Conservation (phyloP, 2,888 invertebrate species). For the Thera britannica region DNA sequence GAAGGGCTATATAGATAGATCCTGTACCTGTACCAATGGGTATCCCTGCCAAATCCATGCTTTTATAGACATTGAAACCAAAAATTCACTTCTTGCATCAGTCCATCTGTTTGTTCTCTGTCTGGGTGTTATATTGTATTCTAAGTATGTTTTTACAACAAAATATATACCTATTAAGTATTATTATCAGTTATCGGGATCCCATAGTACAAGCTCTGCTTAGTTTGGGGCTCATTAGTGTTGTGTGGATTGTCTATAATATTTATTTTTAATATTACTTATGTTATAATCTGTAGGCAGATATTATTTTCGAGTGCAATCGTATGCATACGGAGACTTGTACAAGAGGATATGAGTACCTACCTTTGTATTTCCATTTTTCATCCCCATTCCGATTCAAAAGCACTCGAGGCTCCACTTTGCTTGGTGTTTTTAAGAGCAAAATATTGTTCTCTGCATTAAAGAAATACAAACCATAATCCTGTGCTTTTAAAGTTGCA, state of each 20-base stretch:
- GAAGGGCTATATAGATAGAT: too few species aligned
- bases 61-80: too few species aligned
- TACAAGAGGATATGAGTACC: conserved; percentile 31
- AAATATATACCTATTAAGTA: too few species aligned
- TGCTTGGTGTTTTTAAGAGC: conserved; percentile 64
- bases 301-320: neutral
- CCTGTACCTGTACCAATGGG: too few species aligned
- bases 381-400: conserved; percentile 63
- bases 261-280: too few species aligned
- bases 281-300: neutral
- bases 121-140: neutral
- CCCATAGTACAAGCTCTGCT: too few species aligned
- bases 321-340: neutral
- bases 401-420: conserved; percentile 59
- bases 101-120: neutral
- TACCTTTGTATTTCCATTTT: conserved; percentile 52
- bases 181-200: too few species aligned
- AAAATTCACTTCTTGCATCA: neutral
- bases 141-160: too few species aligned
- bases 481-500: conserved; percentile 40
- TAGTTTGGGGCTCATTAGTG: too few species aligned
- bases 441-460: conserved; percentile 54
- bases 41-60: neutral
- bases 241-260: too few species aligned
- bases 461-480: conserved; percentile 45